Percentiles rank a stretch among this genome's conserved stretches.
These are phyloP conservation scores for Scaeva pyrastri DNA, from an alignment of 2,888 invertebrate species.

Conservation along the genomic window DNA sequence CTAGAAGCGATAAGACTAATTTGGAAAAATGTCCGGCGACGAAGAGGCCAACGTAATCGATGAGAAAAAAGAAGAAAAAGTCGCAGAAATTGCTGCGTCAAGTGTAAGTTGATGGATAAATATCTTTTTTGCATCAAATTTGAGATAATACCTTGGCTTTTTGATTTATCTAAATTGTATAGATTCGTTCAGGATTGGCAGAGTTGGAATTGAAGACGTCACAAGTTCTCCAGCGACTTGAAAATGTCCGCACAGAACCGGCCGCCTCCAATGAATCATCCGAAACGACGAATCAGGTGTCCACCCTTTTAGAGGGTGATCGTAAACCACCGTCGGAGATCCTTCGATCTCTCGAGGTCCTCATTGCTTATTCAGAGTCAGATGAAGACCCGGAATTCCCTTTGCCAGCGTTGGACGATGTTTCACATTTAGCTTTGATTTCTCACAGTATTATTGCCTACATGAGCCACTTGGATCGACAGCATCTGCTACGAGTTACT, in stretches of 20 bases:
- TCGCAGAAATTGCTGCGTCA: constrained; percentile 83
- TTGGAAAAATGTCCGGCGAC: constrained; percentile 78
- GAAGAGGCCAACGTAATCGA: constrained; percentile 77
- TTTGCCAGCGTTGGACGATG: constrained; percentile 87
- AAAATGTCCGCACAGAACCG: constrained; percentile 85
- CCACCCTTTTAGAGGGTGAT: constrained; percentile 84
- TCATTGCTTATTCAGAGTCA: constrained; percentile 87
- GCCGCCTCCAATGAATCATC: constrained; percentile 65
- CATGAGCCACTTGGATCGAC: constrained; percentile 91
- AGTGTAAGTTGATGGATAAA: constrained; percentile 79
- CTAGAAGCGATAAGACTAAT: constrained; percentile 40
- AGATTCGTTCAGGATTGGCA: constrained; percentile 87
- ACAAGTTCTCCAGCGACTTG: constrained; percentile 89
- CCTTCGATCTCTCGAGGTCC: constrained; percentile 86
- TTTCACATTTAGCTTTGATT: constrained; percentile 88
- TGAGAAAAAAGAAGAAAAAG: constrained; percentile 79
- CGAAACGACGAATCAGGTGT: constrained; percentile 64
- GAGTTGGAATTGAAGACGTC: constrained; percentile 90
- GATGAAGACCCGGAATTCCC: constrained; percentile 86
- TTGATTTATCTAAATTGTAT: constrained; percentile 50
- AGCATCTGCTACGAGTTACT: constrained; percentile 91
- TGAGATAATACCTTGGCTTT: not conserved
- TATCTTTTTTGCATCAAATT: not conserved
- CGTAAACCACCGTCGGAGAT: constrained; percentile 85
- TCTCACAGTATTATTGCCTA: constrained; percentile 95